These are phyloP conservation scores for Podargus strigoides DNA, from an alignment of 2,797 vertebrate genomes.

Conservation along the genomic window DNA sequence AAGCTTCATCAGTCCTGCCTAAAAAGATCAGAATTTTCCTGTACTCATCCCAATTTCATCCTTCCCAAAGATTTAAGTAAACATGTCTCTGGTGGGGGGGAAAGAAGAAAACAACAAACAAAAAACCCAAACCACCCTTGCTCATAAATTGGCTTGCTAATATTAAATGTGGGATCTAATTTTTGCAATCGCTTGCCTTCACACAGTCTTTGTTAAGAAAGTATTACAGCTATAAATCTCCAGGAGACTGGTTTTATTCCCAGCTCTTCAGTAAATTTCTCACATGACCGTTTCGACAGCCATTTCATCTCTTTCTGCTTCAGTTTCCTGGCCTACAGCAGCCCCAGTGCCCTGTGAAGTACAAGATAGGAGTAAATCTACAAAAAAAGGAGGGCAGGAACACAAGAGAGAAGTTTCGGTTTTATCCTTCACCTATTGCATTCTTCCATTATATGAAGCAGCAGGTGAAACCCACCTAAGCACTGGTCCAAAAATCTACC, in stretches of 20 bases:
- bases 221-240: not conserved
- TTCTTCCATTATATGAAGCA: not conserved
- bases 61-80: not conserved
- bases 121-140: not conserved
- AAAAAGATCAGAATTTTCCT: not conserved
- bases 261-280: not conserved
- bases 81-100: not conserved
- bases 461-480: not conserved
- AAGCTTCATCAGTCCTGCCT: not conserved
- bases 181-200: not conserved
- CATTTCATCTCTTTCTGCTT: not conserved
- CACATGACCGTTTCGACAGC: not conserved
- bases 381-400: not conserved
- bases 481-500: not conserved
- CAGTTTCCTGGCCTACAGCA: not conserved
- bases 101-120: not conserved
- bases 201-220: not conserved
- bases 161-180: not conserved
- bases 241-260: not conserved
- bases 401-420: not conserved
- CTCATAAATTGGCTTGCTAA: not conserved
- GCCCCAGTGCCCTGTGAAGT: not conserved
- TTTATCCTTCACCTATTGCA: not conserved
- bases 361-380: not conserved
- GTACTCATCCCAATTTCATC: not conserved